Evolutionary conservation across 2,113 vertebrate genomes (phyloP), one percentile per base, ranked within the genome.

Genomic region (Heterotilapia buettikoferi): DNA sequence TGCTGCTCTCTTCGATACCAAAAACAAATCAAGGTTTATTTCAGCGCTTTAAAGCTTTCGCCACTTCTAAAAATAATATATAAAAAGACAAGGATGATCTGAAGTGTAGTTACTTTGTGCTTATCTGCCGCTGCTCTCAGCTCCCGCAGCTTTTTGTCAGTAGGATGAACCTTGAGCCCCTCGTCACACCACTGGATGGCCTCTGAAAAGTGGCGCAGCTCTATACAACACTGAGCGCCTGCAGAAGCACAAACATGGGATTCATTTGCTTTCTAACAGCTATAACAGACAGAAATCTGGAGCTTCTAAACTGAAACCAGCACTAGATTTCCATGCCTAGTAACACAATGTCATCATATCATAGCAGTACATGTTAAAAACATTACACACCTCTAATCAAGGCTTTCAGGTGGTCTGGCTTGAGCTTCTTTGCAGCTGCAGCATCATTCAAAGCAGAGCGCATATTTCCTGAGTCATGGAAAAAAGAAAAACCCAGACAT

Each of bases 171-270:
- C 57, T 82, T 91, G 50, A 99, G 96, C n/a, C 98, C 99, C 7
- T 98, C 97, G 1, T 99, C 97, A 57, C 98, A 99, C 98, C 98
- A 99, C 16, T 91, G 96, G 89, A 98, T 26, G 1, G 97, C 97
- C 80, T 97, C 97, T 0, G 93, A 84, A 89, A 97, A 98, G 87
- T 96, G 96, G 80, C 93, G 97, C 53, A 99, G 94, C 93, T 98
- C 97, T 86, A 98, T 88, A 88, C 97, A 98, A 90, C 99, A 99
- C 90, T 98, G 96, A 33, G 96, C 98, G 88, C 99, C 99, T 99
- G 93, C 16, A 94, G 5, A 73, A 26, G n/a, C 52, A 26, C 6
- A 7, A 45, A 52, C 19, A n/a, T 2, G 9, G 59, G 59, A 63
- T 63, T 7, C 9, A 36, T n/a, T 36, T 12, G 2, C 18, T 63